phyloP scores from a whole-genome alignment of 2,888 invertebrate genomes.

The Platycheirus rosarum region DNA sequence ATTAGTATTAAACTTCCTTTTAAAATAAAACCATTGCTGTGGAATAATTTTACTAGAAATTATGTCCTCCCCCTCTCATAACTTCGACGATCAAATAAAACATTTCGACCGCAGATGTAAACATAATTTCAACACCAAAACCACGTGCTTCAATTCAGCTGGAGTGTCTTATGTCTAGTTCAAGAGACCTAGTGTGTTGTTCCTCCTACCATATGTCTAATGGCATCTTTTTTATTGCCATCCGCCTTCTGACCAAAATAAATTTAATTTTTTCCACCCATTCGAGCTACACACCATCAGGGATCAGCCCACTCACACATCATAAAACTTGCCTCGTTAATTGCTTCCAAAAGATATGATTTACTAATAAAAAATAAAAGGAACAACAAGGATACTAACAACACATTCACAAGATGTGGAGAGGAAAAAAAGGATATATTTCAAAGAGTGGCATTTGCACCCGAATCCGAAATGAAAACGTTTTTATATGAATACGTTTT shows the following conservation, averaged over 20 bases:
- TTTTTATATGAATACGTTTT: conserved; percentile 41
- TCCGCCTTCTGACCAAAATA: conserved; percentile 42
- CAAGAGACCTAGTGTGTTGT: conserved; percentile 9
- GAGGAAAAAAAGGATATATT: conserved; percentile 44
- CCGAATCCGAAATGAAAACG: conserved; percentile 52
- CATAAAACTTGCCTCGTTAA: conserved; percentile 65
- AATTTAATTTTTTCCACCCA: conserved; percentile 43
- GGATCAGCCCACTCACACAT: conserved; percentile 50
- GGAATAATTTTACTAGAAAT: no score
- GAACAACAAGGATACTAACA: conserved; percentile 1
- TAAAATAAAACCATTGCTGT: no score
- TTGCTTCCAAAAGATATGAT: conserved; percentile 70
- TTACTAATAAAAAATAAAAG: conserved; percentile 41
- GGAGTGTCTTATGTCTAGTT: conserved; percentile 1
- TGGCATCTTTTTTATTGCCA: conserved; percentile 27
- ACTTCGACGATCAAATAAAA: conserved; percentile 49
- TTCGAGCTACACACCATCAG: not conserved
- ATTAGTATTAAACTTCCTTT: no score
- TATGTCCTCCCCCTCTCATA: no score
- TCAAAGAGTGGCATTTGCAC: conserved; percentile 33
- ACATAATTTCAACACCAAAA: conserved; percentile 39
- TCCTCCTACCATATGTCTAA: not conserved
- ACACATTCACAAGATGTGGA: conserved; percentile 10
- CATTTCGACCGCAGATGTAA: conserved; percentile 45
- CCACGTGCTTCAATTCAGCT: conserved; percentile 34